Evolutionary conservation across 2,797 vertebrate genomes (phyloP).

Genomic region (Sciurus vulgaris): DNA sequence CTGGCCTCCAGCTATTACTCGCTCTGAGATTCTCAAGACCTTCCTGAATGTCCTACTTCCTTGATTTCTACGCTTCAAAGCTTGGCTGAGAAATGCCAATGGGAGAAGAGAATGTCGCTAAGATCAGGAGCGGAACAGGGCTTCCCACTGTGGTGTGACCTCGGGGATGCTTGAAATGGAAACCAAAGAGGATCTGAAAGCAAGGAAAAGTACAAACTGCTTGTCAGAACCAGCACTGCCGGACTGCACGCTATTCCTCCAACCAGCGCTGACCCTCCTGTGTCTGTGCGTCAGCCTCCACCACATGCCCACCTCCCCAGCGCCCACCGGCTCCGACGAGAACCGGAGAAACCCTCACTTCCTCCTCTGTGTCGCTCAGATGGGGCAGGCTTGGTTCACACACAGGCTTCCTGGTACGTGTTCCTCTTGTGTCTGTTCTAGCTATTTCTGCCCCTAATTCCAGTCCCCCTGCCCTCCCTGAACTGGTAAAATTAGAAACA

Average conservation of each 20-base stretch:
- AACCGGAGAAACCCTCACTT: neutral
- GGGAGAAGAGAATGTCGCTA: neutral
- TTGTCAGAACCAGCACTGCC: neutral
- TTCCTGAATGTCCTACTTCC: neutral
- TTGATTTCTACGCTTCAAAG: neutral
- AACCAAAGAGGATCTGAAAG: neutral
- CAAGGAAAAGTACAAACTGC: neutral
- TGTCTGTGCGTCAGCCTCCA: neutral
- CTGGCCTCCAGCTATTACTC: neutral
- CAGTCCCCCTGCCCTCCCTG: too few relatives aligned
- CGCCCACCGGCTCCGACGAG: rapidly evolving
- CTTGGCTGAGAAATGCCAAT: neutral
- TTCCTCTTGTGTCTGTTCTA: neutral
- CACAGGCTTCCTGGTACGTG: neutral
- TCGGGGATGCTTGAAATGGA: neutral
- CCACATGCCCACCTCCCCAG: rapidly evolving
- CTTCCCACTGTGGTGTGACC: rapidly evolving
- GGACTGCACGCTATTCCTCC: rapidly evolving
- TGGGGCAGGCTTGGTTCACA: neutral
- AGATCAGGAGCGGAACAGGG: neutral
- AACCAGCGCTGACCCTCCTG: rapidly evolving
- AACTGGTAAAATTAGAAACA: neutral
- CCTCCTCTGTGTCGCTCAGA: neutral
- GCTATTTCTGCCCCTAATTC: neutral
- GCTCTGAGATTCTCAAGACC: neutral